Base-by-base conservation (phyloP, 2,797 vertebrate genomes). In the Gymnodraco acuticeps region DNA sequence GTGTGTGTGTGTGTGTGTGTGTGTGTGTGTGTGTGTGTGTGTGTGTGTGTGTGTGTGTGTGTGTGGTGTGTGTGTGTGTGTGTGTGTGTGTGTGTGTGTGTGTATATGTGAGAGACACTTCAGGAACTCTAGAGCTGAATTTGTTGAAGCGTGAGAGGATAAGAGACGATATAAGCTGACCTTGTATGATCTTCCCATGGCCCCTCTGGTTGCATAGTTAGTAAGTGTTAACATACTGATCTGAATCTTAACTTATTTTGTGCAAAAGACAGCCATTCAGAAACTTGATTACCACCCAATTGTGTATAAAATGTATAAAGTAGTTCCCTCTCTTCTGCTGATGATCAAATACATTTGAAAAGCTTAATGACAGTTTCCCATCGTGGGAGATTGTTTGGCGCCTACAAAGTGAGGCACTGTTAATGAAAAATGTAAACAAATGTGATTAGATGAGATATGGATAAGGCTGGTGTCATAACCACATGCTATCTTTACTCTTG, bases 141-240 rank as follows among this genome's bases (percentile, higher is more conserved):
- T 50, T 63, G 38, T 61, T 41, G 51, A 43, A 75, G 27, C 0
- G 3, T 41, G 46, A 68, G 45, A 47, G 51, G 61, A 72, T 56
- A 50, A 19, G 59, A 64, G 61, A 52, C 8, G 5, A 73, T 15
- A 56, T 38, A 52, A 77, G 45, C 78, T 75, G 52, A 81, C 74
- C 70, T 65, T 59, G 58, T 27, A 50, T 58, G 46, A 48, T 23
- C 71, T 41, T 78, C 69, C 75, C 61, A n/a, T 56, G 78, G 78
- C 51, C 63, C 33, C 31, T 62, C 47, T 45, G 20, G 60, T 81
- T 85, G 65, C 41, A 67, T 79, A 84, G 82, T 69, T 79, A 84
- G 82, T 69, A 77, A 64, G 3, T 8, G 15, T 67, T 83, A 82
- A 58, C 64, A 54, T 54, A 43, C 13, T 82, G 82, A 74, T 66